These are phyloP conservation scores for Drosophila prolongata DNA, from an alignment of 2,888 invertebrate species.

Conservation along the genomic window DNA sequence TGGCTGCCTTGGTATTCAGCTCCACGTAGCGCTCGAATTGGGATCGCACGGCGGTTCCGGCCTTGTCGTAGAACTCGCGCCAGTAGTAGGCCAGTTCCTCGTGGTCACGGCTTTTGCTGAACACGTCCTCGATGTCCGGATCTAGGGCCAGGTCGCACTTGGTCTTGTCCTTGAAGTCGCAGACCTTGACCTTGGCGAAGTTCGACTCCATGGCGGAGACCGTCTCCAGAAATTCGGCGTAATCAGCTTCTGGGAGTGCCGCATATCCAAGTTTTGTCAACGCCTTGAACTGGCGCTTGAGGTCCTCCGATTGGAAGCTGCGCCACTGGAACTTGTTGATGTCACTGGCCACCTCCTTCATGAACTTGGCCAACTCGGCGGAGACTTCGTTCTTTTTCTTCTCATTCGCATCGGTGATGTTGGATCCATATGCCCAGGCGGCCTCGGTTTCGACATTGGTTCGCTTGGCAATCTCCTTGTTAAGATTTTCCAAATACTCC, in stretches of 20 bases:
- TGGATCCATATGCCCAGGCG: conserved; percentile 91
- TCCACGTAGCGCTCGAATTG: conserved; percentile 89
- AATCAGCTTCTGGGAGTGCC: conserved; percentile 89
- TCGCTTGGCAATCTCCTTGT: conserved; percentile 86
- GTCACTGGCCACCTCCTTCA: conserved; percentile 82
- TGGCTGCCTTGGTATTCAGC: conserved; percentile 89
- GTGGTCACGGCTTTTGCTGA: conserved; percentile 89
- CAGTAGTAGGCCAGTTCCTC: conserved; percentile 92
- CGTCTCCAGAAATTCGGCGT: conserved; percentile 87
- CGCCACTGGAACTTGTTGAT: conserved; percentile 89
- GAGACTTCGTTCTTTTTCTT: conserved; percentile 84
- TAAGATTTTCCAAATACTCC: conserved; percentile 87
- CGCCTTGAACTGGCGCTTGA: conserved; percentile 91
- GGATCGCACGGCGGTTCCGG: conserved; percentile 87
- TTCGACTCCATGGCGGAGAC: conserved; percentile 90
- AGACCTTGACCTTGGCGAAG: conserved; percentile 91
- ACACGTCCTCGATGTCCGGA: conserved; percentile 90
- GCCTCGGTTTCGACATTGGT: conserved; percentile 87
- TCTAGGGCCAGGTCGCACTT: conserved; percentile 90
- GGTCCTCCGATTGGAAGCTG: conserved; percentile 88
- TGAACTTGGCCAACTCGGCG: conserved; percentile 81
- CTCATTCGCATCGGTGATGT: conserved; percentile 90
- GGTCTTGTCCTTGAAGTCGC: conserved; percentile 87
- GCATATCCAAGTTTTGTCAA: conserved; percentile 90
- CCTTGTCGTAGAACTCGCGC: conserved; percentile 91